These are phyloP conservation scores for Myrmecophaga tridactyla DNA, from an alignment of 2,113 vertebrate species.

Conservation along the genomic window DNA sequence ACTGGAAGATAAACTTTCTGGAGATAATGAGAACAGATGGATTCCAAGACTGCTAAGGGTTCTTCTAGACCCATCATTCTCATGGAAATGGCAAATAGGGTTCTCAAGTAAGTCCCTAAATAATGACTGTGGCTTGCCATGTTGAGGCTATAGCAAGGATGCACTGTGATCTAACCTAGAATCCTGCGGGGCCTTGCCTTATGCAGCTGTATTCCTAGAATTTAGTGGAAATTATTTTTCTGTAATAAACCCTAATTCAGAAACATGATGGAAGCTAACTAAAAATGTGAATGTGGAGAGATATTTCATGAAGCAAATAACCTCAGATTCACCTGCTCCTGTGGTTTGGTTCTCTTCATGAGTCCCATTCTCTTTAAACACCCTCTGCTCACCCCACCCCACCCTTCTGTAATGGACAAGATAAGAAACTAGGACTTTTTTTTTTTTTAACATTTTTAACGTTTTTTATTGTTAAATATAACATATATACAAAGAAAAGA, in stretches of 20 bases:
- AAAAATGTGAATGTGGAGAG: rapidly evolving
- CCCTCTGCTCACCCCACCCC: no score
- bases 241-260: not conserved
- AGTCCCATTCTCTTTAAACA: not conserved
- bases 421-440: no score
- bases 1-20: not conserved
- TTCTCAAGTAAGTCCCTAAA: not conserved
- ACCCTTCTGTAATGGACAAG: not conserved
- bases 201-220: not conserved
- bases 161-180: not conserved
- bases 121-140: not conserved
- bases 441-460: no score
- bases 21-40: not conserved
- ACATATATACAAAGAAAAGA: no score
- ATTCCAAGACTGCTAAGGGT: not conserved
- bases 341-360: not conserved
- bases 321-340: rapidly evolving
- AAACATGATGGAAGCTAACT: not conserved
- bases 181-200: not conserved
- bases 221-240: not conserved
- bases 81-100: not conserved
- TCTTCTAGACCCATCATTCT: not conserved
- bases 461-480: no score
- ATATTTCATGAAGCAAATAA: not conserved
- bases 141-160: not conserved